phyloP scores from a whole-genome alignment of 2,797 vertebrate species.

The Perodicticus potto region DNA sequence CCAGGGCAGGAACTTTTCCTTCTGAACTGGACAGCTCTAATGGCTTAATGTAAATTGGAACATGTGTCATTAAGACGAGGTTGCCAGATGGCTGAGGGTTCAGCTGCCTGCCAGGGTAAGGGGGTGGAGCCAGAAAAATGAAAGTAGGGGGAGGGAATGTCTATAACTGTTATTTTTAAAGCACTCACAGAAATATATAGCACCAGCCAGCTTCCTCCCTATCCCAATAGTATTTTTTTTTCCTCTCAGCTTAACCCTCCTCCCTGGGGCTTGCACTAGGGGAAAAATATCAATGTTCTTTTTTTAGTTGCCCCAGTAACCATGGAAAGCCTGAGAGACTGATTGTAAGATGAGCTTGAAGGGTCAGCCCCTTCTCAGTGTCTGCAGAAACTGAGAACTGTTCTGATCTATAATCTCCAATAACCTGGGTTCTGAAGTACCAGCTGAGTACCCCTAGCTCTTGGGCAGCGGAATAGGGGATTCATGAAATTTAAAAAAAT shows the following conservation, averaged over 20 bases:
- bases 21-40: slow-evolving; percentile 65
- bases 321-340: slow-evolving; percentile 57
- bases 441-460: not conserved
- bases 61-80: slow-evolving; percentile 73
- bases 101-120: slow-evolving; percentile 75
- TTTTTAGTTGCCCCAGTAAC: slow-evolving; percentile 74
- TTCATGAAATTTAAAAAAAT: not conserved
- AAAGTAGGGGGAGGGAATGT: slow-evolving; percentile 54
- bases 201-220: slow-evolving; percentile 58
- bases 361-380: not conserved
- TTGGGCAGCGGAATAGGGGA: too few relatives aligned
- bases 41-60: slow-evolving; percentile 74
- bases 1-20: not conserved
- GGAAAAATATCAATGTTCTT: slow-evolving; percentile 55
- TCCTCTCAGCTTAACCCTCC: slow-evolving; percentile 57
- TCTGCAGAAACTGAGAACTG: not conserved
- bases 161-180: slow-evolving; percentile 76
- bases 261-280: slow-evolving; percentile 66
- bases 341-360: slow-evolving; percentile 7
- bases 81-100: slow-evolving; percentile 78
- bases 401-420: not conserved
- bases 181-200: slow-evolving; percentile 57
- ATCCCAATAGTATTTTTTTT: slow-evolving; percentile 38
- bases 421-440: not conserved
- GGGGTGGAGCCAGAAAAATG: slow-evolving; percentile 75